phyloP scores from a whole-genome alignment of 1,140 invertebrate species.

The Papilio helenus region DNA sequence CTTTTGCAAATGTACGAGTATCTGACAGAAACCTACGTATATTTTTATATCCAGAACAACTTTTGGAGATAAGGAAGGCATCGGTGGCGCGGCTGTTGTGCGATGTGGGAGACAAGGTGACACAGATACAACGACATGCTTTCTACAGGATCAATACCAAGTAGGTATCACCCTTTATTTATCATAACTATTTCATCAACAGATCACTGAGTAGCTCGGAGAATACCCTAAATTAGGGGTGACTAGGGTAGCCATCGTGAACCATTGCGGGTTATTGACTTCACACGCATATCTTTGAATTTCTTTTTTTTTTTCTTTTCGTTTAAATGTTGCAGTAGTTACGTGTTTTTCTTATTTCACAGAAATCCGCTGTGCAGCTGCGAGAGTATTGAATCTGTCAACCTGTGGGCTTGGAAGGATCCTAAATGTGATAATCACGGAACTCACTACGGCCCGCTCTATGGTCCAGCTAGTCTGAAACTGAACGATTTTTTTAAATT shows the following conservation, averaged over 20 bases:
- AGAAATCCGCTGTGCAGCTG: constrained; percentile 23
- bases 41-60: constrained; percentile 86
- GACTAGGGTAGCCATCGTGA: too few relatives aligned
- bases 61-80: constrained; percentile 93
- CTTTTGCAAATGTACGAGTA: too few relatives aligned
- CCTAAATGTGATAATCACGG: not conserved
- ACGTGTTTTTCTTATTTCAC: not conserved
- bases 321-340: not conserved
- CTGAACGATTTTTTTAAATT: not conserved
- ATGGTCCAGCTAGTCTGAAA: not conserved
- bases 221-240: too few relatives aligned
- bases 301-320: too few relatives aligned
- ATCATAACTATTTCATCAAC: too few relatives aligned
- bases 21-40: not conserved
- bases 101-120: constrained; percentile 89
- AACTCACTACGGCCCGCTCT: not conserved
- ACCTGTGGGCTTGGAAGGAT: constrained; percentile 36
- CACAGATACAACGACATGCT: constrained; percentile 55
- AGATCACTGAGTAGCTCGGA: too few relatives aligned
- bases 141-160: constrained; percentile 52
- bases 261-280: too few relatives aligned
- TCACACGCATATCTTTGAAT: too few relatives aligned
- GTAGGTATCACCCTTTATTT: constrained; percentile 44
- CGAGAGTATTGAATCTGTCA: constrained; percentile 6
- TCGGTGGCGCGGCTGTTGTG: constrained; percentile 93